A percentile compares a stretch with the other conserved stretches of the same genome.
Conservation (phyloP, 2,888 invertebrate species). For the Idaea dimidiata region DNA sequence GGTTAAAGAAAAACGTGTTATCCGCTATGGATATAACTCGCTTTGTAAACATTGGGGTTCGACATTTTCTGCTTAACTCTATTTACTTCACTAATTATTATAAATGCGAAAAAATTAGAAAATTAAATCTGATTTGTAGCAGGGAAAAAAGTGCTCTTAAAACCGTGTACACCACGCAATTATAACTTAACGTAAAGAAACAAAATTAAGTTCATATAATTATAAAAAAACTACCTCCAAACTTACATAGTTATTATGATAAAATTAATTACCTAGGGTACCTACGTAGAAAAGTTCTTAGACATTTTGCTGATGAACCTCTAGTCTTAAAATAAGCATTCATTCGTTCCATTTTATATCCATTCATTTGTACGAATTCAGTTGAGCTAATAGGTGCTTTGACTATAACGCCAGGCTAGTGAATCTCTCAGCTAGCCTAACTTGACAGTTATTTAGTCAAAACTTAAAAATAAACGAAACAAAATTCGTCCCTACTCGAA, state of each 20-base stretch:
- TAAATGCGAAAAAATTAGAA: neutral
- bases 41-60: neutral
- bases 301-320: neutral
- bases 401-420: neutral
- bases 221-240: constrained; percentile 22
- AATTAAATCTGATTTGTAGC: neutral
- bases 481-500: too few species aligned
- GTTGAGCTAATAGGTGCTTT: constrained; percentile 37
- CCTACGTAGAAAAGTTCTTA: neutral
- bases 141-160: neutral
- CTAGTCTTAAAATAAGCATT: neutral
- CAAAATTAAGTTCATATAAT: neutral
- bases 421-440: neutral
- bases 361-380: constrained; percentile 43
- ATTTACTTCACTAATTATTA: neutral
- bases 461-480: neutral
- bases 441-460: neutral
- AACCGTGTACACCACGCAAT: neutral
- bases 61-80: neutral
- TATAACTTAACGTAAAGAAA: neutral
- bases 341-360: constrained; percentile 24
- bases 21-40: neutral
- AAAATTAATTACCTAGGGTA: neutral
- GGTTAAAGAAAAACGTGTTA: neutral
- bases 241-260: constrained; percentile 22